A percentile compares a stretch with the other conserved stretches of the same genome.
Conservation (phyloP, 2,113 vertebrate genomes). For the Microcebus griseorufus region DNA sequence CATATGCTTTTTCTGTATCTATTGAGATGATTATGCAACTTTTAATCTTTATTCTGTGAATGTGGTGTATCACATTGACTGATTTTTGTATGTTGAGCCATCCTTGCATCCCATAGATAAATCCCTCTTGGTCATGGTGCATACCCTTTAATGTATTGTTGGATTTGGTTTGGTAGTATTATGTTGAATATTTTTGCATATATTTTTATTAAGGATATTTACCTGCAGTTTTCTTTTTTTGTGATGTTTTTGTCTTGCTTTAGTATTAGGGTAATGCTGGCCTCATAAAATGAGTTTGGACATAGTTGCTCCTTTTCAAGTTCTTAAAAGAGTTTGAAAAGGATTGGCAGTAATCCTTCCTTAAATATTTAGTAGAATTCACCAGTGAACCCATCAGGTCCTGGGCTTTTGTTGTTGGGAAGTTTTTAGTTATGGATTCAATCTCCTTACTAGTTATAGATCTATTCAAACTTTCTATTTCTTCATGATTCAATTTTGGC, state of each 20-base stretch:
- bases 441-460: neutral
- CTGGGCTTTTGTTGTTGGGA: neutral
- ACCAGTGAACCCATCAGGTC: neutral
- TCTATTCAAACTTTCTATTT: neutral
- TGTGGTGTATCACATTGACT: neutral
- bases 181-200: neutral
- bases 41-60: neutral
- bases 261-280: neutral
- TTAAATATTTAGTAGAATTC: neutral
- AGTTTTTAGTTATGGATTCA: neutral
- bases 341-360: neutral
- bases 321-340: neutral
- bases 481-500: neutral
- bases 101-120: neutral
- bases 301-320: neutral
- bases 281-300: neutral
- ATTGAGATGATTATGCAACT: neutral
- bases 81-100: neutral
- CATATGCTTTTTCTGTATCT: neutral
- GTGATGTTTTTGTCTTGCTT: neutral
- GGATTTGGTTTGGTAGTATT: neutral
- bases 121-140: neutral
- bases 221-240: neutral
- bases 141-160: neutral
- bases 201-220: neutral